Evolutionary conservation across 2,888 invertebrate species (phyloP).

Genomic region (Nemoura dubitans): DNA sequence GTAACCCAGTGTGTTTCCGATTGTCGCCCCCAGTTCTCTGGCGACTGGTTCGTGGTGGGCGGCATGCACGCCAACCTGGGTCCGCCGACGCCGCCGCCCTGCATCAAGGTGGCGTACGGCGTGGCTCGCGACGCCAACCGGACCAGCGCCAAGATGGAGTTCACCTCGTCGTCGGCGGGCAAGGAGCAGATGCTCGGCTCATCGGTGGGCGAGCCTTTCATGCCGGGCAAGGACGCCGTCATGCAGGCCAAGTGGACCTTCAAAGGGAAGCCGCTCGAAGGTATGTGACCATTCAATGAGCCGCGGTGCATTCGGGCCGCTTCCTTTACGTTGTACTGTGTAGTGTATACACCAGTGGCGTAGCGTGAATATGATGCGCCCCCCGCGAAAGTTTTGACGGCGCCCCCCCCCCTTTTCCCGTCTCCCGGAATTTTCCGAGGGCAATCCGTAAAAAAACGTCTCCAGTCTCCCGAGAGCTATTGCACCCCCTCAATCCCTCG

Average conservation of each 20-base stretch:
- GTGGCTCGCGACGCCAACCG: not conserved
- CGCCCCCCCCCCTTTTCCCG: too few relatives aligned
- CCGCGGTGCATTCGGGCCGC: too few relatives aligned
- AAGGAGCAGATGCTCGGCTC: not conserved
- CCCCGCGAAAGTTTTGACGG: too few relatives aligned
- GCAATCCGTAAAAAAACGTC: too few relatives aligned
- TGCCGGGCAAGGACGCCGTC: not conserved
- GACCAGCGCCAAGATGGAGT: not conserved
- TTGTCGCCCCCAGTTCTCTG: not conserved
- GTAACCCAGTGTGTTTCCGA: too few relatives aligned
- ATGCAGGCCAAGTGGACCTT: not conserved
- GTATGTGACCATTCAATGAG: not conserved
- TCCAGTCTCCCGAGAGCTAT: too few relatives aligned
- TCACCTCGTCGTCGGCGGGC: not conserved
- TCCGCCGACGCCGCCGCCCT: not conserved
- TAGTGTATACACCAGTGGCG: too few relatives aligned
- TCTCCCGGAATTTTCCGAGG: too few relatives aligned
- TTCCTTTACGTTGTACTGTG: too few relatives aligned
- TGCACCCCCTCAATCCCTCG: too few relatives aligned
- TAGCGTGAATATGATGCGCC: too few relatives aligned
- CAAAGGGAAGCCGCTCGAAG: not conserved
- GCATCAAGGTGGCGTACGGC: not conserved
- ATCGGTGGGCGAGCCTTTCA: not conserved
- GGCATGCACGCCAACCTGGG: not conserved
- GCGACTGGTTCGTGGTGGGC: conserved; percentile 30